Conservation (phyloP, 1,140 invertebrate species). For the Paramacrobiotus metropolitanus region DNA sequence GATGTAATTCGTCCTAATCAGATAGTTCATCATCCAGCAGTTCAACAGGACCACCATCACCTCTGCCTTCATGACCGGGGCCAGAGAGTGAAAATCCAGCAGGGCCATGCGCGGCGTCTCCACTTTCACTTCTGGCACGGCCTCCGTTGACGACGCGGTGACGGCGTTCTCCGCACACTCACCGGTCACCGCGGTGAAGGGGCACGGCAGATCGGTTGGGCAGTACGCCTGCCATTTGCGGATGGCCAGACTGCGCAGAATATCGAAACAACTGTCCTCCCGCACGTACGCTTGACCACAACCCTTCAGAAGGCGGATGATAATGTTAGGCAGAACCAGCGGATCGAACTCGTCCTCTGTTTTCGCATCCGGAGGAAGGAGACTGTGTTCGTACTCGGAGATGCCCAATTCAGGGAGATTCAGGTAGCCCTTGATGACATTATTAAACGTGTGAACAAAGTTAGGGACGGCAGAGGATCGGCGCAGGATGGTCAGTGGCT, state of each 20-base stretch:
- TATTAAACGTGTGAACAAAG: background rate
- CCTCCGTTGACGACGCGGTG: background rate
- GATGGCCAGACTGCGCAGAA: background rate
- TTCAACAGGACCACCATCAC: background rate
- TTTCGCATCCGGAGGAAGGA: background rate
- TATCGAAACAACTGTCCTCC: background rate
- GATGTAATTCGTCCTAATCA: background rate
- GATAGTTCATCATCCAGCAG: background rate
- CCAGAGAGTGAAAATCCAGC: background rate
- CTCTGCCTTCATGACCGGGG: background rate
- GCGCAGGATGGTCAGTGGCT: too few species aligned
- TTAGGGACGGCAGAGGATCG: background rate
- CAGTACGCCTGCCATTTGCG: background rate
- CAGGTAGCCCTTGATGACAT: background rate
- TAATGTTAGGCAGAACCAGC: background rate
- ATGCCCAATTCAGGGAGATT: background rate
- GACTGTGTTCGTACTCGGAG: background rate
- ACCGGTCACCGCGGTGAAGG: background rate
- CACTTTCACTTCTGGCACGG: background rate
- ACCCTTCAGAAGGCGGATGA: slow-evolving; percentile 1
- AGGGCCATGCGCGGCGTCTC: background rate
- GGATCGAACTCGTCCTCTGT: background rate
- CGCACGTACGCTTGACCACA: slow-evolving; percentile 2
- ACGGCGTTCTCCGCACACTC: too few species aligned
- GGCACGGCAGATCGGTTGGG: background rate